phyloP scores from a whole-genome alignment of 1,140 invertebrate species.

The Aphaenogaster rudis region DNA sequence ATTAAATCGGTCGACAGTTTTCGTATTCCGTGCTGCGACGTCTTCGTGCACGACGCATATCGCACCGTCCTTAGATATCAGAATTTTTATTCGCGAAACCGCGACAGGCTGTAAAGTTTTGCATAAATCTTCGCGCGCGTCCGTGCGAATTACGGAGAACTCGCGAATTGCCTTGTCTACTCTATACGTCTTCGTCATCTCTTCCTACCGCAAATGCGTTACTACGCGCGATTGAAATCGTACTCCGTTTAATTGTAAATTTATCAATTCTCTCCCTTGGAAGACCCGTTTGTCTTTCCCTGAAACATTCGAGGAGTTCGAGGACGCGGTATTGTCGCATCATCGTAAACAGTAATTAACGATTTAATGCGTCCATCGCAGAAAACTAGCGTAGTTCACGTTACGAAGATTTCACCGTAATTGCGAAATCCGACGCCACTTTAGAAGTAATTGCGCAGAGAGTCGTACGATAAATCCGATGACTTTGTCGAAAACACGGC shows the following conservation, averaged over 20 bases:
- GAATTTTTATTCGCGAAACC: conserved; percentile 19
- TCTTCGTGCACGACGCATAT: background rate
- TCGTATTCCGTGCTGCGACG: conserved; percentile 26
- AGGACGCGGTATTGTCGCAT: background rate
- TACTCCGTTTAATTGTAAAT: background rate
- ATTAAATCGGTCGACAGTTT: conserved; percentile 46
- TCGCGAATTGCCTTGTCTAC: background rate
- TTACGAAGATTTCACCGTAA: conserved; percentile 43
- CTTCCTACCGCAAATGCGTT: background rate
- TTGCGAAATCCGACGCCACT: conserved; percentile 42
- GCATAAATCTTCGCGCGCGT: background rate
- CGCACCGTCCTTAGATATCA: conserved; percentile 4
- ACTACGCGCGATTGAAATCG: background rate
- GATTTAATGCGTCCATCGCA: conserved; percentile 25
- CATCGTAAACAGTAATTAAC: conserved; percentile 39
- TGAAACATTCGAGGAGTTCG: background rate
- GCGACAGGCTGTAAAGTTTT: conserved; percentile 26
- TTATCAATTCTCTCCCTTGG: no score
- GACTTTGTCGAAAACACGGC: conserved; percentile 23
- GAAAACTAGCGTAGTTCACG: conserved; percentile 16
- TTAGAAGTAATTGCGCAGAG: conserved; percentile 23
- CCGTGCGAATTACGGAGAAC: background rate
- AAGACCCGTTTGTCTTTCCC: background rate
- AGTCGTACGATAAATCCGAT: conserved; percentile 46
- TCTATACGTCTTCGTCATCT: background rate